A percentile compares a stretch with the other conserved stretches of the same genome.
Evolutionary conservation across 92 coral and sea anemone species (phyloP).

Genomic region (Epizoanthus ramosus): DNA sequence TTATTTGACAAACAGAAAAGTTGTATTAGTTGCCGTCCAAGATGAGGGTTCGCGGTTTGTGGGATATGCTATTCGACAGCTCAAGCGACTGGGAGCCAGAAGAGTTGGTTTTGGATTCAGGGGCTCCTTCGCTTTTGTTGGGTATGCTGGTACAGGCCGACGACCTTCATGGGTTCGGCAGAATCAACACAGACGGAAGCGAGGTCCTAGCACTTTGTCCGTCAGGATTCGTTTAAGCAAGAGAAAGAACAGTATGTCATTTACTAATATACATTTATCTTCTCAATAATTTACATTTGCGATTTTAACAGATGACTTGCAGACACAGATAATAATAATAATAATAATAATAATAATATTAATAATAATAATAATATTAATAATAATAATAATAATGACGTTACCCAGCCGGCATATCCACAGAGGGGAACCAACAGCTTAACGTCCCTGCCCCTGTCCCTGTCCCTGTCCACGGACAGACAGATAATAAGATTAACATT

Average conservation of each 20-base stretch:
- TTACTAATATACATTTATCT: too few relatives aligned
- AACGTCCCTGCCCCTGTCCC: too few relatives aligned
- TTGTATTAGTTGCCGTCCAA: conserved; percentile 10
- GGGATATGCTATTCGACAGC: conserved; percentile 27
- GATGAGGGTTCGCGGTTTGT: conserved; percentile 17
- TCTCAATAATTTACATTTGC: too few relatives aligned
- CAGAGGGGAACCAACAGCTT: too few relatives aligned
- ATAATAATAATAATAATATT: too few relatives aligned
- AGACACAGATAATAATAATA: too few relatives aligned
- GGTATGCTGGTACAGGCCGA: conserved; percentile 6
- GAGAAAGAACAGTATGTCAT: neutral
- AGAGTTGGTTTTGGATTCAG: conserved; percentile 12
- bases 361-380: too few relatives aligned
- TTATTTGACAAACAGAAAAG: neutral
- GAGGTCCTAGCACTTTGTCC: conserved; percentile 28
- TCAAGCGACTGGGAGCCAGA: conserved; percentile 28
- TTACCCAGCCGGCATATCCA: too few relatives aligned
- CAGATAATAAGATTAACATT: too few relatives aligned
- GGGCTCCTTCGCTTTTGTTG: conserved; percentile 17
- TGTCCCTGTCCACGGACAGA: too few relatives aligned
- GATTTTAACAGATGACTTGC: neutral
- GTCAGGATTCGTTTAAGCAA: conserved; percentile 30
- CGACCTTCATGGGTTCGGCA: conserved; percentile 14
- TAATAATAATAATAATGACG: too few relatives aligned
- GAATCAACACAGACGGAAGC: conserved; percentile 20